Percentiles rank a stretch among this genome's conserved stretches.
These are phyloP conservation scores for Cacoxenus indagator DNA, from an alignment of 2,888 invertebrate species.

Conservation along the genomic window DNA sequence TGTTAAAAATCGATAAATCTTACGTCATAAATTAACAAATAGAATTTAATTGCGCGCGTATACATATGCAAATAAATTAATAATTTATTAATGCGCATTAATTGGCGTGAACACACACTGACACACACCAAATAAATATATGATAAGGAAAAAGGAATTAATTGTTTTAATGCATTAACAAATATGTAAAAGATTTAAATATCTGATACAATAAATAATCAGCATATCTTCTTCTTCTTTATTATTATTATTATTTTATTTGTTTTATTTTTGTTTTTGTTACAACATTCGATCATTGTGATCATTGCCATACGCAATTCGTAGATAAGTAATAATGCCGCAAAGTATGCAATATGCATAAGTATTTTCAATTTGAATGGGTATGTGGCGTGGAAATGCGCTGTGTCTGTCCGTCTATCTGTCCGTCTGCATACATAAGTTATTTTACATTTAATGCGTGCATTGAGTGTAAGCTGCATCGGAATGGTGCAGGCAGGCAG, in stretches of 20 bases:
- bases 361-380: constrained; percentile 3
- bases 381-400: neutral
- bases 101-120: constrained; percentile 39
- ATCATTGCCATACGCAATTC: neutral
- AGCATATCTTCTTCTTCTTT: neutral
- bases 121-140: too few species aligned
- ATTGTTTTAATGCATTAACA: neutral
- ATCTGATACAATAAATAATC: neutral
- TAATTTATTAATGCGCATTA: constrained; percentile 62
- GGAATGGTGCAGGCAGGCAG: neutral
- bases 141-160: neutral
- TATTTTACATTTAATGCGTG: constrained; percentile 5
- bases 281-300: neutral
- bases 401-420: neutral
- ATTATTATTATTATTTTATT: neutral
- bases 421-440: neutral
- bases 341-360: constrained; percentile 14
- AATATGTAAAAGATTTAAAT: constrained; percentile 26
- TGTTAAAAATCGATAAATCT: constrained; percentile 4
- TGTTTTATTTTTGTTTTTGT: neutral
- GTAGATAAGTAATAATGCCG: constrained; percentile 10
- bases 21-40: constrained; percentile 58
- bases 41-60: constrained; percentile 57
- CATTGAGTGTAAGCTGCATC: neutral
- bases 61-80: constrained; percentile 49